Conservation (phyloP, 2,113 vertebrate genomes). For the Acanthochromis polyacanthus region DNA sequence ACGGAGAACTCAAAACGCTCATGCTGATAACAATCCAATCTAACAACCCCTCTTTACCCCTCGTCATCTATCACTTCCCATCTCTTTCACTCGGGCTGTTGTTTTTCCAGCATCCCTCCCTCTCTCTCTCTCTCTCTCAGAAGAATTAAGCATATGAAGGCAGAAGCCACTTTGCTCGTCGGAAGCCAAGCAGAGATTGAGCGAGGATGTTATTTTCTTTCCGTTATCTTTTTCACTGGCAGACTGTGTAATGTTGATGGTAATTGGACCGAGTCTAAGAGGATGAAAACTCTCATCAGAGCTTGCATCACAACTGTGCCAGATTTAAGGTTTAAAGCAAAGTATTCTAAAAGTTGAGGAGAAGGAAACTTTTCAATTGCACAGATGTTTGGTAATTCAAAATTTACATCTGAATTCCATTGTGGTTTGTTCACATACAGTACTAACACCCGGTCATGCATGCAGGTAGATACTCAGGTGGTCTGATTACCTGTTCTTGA, state of each 20-base stretch:
- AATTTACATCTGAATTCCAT: conserved; percentile 10
- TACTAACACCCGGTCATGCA: background rate
- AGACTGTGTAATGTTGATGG: conserved; percentile 66
- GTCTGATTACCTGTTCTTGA: conserved; percentile 83
- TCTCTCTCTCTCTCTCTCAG: conserved; percentile 19
- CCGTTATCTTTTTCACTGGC: conserved; percentile 68
- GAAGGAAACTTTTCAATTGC: conserved; percentile 71
- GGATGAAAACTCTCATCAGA: conserved; percentile 70
- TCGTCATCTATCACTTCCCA: conserved; percentile 34
- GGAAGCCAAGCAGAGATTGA: conserved; percentile 58
- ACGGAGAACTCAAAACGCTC: conserved; percentile 49
- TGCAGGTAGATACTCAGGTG: conserved; percentile 13
- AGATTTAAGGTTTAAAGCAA: conserved; percentile 67
- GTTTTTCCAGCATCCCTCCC: background rate
- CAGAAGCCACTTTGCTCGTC: conserved; percentile 48
- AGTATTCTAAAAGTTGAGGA: conserved; percentile 62
- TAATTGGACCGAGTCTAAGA: conserved; percentile 76
- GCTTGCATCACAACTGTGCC: conserved; percentile 50
- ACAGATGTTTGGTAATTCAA: conserved; percentile 52
- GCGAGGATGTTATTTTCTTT: conserved; percentile 59
- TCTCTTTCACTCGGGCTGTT: conserved; percentile 11
- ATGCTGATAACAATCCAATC: conserved; percentile 55
- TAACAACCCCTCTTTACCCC: conserved; percentile 9
- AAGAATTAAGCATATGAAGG: conserved; percentile 55
- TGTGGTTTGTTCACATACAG: conserved; percentile 20